phyloP scores from a whole-genome alignment of 1,140 invertebrate species.

The Eubasilissa regina region DNA sequence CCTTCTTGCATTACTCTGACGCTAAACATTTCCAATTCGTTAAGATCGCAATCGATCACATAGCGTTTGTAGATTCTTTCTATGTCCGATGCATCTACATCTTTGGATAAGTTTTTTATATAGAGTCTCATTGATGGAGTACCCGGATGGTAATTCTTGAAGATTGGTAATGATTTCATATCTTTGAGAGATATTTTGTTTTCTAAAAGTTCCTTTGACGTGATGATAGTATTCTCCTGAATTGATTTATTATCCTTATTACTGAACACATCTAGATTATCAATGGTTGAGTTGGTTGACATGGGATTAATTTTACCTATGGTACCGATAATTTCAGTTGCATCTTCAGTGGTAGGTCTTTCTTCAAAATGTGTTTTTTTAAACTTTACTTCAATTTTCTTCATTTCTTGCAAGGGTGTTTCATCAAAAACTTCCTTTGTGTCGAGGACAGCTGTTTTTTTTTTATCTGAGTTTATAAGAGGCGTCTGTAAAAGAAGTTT shows the following conservation, averaged over 20 bases:
- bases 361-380: conserved; percentile 64
- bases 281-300: conserved; percentile 61
- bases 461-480: neutral
- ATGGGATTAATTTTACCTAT: conserved; percentile 67
- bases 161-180: conserved; percentile 84
- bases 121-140: conserved; percentile 88
- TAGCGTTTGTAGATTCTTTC: conserved; percentile 86
- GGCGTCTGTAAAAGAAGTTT: conserved; percentile 63
- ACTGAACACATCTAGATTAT: conserved; percentile 59
- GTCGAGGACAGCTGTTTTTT: conserved; percentile 62
- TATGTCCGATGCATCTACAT: conserved; percentile 83
- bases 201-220: conserved; percentile 76
- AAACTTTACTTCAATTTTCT: conserved; percentile 79
- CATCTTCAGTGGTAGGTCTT: conserved; percentile 59
- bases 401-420: conserved; percentile 70
- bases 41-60: conserved; percentile 65
- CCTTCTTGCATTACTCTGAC: conserved; percentile 95
- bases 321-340: conserved; percentile 64
- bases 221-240: conserved; percentile 68
- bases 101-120: conserved; percentile 93
- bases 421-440: conserved; percentile 80
- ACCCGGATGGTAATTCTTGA: conserved; percentile 90
- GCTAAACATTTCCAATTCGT: conserved; percentile 79
- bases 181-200: conserved; percentile 84
- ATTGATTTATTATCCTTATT: conserved; percentile 64